These are phyloP conservation scores for Plotosus lineatus DNA, from an alignment of 2,113 vertebrate genomes.

Conservation along the genomic window DNA sequence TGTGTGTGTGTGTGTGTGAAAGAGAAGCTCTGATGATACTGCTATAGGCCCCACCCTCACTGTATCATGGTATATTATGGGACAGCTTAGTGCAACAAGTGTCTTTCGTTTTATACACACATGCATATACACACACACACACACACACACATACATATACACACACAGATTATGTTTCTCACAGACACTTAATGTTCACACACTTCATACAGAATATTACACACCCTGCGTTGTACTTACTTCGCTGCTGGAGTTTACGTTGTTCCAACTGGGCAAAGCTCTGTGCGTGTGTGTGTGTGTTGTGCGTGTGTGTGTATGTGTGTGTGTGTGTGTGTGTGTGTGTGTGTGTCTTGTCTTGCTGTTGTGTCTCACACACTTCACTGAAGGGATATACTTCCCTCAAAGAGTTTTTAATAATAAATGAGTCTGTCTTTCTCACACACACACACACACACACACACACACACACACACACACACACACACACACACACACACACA, in stretches of 20 bases:
- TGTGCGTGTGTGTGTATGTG: constrained; percentile 1
- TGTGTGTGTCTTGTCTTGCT: not conserved
- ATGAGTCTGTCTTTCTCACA: constrained; percentile 9
- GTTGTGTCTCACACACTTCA: not conserved
- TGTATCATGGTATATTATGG: not conserved
- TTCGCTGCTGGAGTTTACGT: not conserved
- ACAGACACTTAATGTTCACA: not conserved
- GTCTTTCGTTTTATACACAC: not conserved
- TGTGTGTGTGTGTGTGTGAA: not conserved
- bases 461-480: constrained; percentile 7
- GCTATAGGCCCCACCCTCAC: not conserved
- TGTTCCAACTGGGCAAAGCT: not conserved
- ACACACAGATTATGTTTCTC: not conserved
- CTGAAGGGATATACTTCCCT: not conserved
- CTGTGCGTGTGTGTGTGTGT: not conserved
- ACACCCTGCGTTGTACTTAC: constrained; percentile 15
- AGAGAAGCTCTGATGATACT: not conserved
- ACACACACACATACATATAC: not conserved
- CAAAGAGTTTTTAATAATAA: constrained; percentile 41
- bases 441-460: not conserved
- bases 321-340: constrained; percentile 2
- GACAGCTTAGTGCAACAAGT: not conserved
- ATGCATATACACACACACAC: not conserved
- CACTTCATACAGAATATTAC: not conserved
- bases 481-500: not conserved